Base-by-base conservation (phyloP, 2,888 invertebrate species). In the Drosophila lutescens region DNA sequence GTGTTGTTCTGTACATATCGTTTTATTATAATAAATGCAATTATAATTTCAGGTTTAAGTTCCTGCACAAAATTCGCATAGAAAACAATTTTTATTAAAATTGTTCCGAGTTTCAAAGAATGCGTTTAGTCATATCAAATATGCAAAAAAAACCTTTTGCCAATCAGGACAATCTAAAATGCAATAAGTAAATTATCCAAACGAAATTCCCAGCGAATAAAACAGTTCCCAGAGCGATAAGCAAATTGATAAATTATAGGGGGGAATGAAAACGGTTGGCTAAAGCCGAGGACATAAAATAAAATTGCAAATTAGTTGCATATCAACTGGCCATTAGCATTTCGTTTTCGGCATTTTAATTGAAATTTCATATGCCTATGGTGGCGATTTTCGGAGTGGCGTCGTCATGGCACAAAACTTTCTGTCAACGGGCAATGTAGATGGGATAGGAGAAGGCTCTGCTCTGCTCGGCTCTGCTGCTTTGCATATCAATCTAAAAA, bases 401-500 rank as follows among this genome's bases (percentile, higher is more conserved):
- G 13, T 23, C 15, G 49, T 32, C 12, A 41, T 20, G 66, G 15
- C 66, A 23, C 46, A 34, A 57, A 82, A 77, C 51, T 82, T 79
- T 65, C 54, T 79, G 79, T 87, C 79, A 87, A 76, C 68, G 36
- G 12, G 51, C 38, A 13, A 32, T n/a, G 12, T n/a, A 15, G 58
- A 49, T 59, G 20, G 17, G 34, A 38, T 17, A n/a, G 53, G 46
- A 41, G 34, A 40, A 43, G 56, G 55, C 46, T 74, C 49, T 70
- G 79, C 69, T 40, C 38, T 72, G 79, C 68, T 41, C 38, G 41
- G 20, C 26, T 26, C 49, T 30, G 69, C 78, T 78, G 87, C 68
- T 89, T 86, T 89, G 85, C 85, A 89, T 86, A 89, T 86, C 89
- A 86, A 86, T 86, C 88, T 87, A 74, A 87, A 86, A 89, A 86